These are phyloP conservation scores for Siniperca knerii DNA, from an alignment of 2,113 vertebrate species.

Conservation along the genomic window DNA sequence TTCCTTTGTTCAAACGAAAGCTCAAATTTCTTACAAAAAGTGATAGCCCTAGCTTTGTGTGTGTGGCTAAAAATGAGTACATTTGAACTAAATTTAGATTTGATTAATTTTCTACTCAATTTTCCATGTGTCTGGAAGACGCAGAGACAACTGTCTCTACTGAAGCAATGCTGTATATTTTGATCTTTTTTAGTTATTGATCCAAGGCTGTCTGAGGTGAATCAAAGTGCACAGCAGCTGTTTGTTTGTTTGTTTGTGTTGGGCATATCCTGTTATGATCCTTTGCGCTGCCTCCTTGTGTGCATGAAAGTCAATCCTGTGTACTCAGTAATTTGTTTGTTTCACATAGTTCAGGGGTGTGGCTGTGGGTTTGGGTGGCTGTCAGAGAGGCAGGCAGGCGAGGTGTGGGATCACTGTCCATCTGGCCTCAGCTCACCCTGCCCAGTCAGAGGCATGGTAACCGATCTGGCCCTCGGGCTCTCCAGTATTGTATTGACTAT, in stretches of 20 bases:
- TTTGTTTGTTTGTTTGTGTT: constrained; percentile 38
- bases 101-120: not conserved
- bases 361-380: constrained; percentile 34
- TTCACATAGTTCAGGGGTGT: constrained; percentile 11
- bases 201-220: constrained; percentile 2
- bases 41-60: not conserved
- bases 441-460: constrained; percentile 54
- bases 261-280: constrained; percentile 26
- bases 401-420: constrained; percentile 48
- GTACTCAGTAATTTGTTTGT: constrained; percentile 17
- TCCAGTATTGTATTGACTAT: constrained; percentile 59
- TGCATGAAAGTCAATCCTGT: not conserved
- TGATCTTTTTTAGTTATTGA: constrained; percentile 1
- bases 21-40: not conserved
- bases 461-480: constrained; percentile 62
- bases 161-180: not conserved
- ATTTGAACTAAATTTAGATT: not conserved
- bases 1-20: too few relatives aligned
- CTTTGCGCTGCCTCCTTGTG: not conserved
- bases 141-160: not conserved
- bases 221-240: constrained; percentile 4
- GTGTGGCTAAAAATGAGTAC: not conserved
- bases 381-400: not conserved
- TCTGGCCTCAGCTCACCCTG: constrained; percentile 64
- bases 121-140: not conserved